A percentile compares a stretch with the other conserved stretches of the same genome.
Evolutionary conservation across 2,888 invertebrate genomes (phyloP).

Genomic region (Onthophagus sagittarius): DNA sequence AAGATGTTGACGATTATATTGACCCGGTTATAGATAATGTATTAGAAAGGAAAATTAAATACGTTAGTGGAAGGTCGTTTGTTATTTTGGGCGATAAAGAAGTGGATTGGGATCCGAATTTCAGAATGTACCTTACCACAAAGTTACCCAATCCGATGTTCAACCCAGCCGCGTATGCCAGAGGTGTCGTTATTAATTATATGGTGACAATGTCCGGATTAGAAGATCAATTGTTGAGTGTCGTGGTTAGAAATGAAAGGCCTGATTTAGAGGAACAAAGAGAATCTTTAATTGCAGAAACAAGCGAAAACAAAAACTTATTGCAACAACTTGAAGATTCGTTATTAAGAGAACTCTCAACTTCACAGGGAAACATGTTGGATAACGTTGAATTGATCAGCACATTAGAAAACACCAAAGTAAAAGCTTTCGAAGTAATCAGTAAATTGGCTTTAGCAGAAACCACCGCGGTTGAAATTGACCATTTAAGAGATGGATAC

Average conservation of each 20-base stretch:
- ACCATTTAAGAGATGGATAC: conserved; percentile 79
- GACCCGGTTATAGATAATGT: conserved; percentile 89
- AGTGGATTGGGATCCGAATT: conserved; percentile 84
- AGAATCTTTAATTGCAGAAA: conserved; percentile 77
- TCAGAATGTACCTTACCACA: conserved; percentile 85
- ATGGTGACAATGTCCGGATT: conserved; percentile 82
- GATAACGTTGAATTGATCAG: conserved; percentile 83
- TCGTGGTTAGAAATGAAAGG: conserved; percentile 83
- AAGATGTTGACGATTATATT: conserved; percentile 89
- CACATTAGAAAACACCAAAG: conserved; percentile 85
- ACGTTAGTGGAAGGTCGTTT: conserved; percentile 71
- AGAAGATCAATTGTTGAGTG: conserved; percentile 86
- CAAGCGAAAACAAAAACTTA: conserved; percentile 79
- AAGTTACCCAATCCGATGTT: conserved; percentile 86
- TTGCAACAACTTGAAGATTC: conserved; percentile 83
- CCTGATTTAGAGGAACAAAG: conserved; percentile 85
- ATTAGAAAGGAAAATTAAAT: conserved; percentile 79
- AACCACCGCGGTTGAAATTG: conserved; percentile 76
- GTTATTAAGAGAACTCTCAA: conserved; percentile 76
- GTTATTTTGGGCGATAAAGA: conserved; percentile 84
- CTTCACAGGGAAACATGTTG: conserved; percentile 87
- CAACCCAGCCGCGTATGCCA: conserved; percentile 81
- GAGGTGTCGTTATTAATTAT: conserved; percentile 86
- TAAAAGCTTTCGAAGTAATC: conserved; percentile 78
- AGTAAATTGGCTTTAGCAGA: conserved; percentile 74